Evolutionary conservation across 2,113 vertebrate genomes (phyloP), one percentile per base, ranked within the genome.

Genomic region (Anas platyrhynchos): DNA sequence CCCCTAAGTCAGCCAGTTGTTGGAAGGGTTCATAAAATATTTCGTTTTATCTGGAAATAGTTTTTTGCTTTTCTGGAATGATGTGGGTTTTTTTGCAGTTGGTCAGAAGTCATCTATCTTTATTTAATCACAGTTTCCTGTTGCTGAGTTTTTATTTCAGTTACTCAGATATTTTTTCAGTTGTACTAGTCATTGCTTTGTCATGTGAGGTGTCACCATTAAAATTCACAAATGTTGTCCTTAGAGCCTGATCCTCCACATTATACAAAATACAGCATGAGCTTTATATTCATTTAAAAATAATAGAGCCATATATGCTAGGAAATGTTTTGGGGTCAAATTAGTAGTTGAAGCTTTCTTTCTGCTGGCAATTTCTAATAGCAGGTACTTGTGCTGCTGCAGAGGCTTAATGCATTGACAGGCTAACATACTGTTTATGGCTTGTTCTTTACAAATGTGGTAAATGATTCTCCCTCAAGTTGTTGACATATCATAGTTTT

Each of bases 101-200:
- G 1, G 68, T 92, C 26, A 41, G 56, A 72, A 38, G 23, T 69
- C 9, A 13, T 58, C 0, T 0, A 9, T 68, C 44, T 92, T 84
- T 67, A 32, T 78, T 76, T 61, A 83, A 22, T 81, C 56, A 14
- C 21, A 56, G 6, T 2, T 80, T 54, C 52, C 29, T 52, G 8
- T 43, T 69, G 16, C 38, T 82, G 66, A 58, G 4, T 31, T 84
- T 59, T 68, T 79, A 32, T 36, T 61, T 89, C 3, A 31, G 79
- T 71, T 93, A 66, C 29, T 80, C 5, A 16, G 16, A 1, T 66
- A 5, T 43, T 67, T 58, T 58, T 54, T 62, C 7, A 13, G 31
- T 65, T 83, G 14, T 85, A 43, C 14, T 65, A 1, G 31, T 6
- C 0, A 1, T 71, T 75, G 29, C 34, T 78, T 86, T 92, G 5